Base-by-base conservation (phyloP, 1,140 invertebrate genomes). In the Eriosoma lanigerum region DNA sequence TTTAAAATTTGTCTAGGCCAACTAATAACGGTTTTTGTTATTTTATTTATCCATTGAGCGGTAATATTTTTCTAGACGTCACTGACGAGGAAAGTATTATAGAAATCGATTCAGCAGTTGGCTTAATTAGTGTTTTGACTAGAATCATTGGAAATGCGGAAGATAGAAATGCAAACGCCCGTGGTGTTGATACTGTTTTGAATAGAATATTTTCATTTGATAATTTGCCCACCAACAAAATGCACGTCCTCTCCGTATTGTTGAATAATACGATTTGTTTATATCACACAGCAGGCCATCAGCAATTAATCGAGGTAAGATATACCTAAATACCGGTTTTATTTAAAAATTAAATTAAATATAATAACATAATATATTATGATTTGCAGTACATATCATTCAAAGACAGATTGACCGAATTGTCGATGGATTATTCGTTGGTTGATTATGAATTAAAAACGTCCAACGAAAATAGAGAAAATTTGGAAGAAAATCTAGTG, bases 221-320 rank as follows among this genome's bases (percentile, higher is more conserved):
- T 78, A 0, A 78, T 12, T 26, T 62, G 9, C 54, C 54, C 19
- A 46, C 15, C 3, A 15, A 78, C 17, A 78, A 58, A 60, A 44
- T 13, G 24, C 29, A 58, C 19, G 3, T 60, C 5, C 29, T 60
- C 26, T 76, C 73, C n/a, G 54, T 58, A 2, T 8, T 76, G 4
- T 17, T 76, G 6, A 76, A 76, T 19, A 76, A 48, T 46, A 19
- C 60, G 17, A 60, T 76, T 17, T 76, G 73, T 46, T 76, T 76
- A 46, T 76, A 76, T 26, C 19, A 26, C 21, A 17, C 44, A 46
- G 54, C 73, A 17, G 19, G 56, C 3, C 54, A 76, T 46, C 44
- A 19, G 10, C 73, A 76, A 19, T n/a, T 76, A 38, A n/a, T 60
- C 38, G 73, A 76, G 26, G 73, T 76, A 46, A 58, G 21, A 56